Base-by-base conservation (phyloP, 2,113 vertebrate species). In the Vimba vimba region DNA sequence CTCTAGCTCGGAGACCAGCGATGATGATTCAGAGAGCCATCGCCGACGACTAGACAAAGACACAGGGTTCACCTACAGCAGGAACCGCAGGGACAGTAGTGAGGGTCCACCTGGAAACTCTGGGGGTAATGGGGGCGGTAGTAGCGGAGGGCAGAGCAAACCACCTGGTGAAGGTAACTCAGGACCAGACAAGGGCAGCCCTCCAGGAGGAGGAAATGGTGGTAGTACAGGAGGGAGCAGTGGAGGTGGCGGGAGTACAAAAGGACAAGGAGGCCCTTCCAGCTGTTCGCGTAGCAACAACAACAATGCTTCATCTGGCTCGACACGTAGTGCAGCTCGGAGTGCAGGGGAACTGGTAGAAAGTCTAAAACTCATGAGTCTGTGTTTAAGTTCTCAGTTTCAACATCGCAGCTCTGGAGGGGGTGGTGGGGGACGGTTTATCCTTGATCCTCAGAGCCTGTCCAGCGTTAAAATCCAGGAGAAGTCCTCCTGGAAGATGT, bases 1-100 rank as follows among this genome's bases (percentile, higher is more conserved):
- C 89, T 99, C 97, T 66, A 99, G 98, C 92, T 99, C 98, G 0
- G 98, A 99, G 94, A 99, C 98, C 0, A 99, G 98, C 0, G 98
- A 99, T 0, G 98, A 99, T 0, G 98, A 99, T 91, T 99, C 97
- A 0, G 98, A 99, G 90, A 98, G 97, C 21, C 95, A 97, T 88
- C 95, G 98, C 0, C 89, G 95, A 6, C 95, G 97, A 4, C 94
- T 98, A 0, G 97, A 99, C 79, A 98, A 98, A 83, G 98, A 99
- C 59, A 92, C 97, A 0, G 96, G 96, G 7, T 97, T 98, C 33
- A 91, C 96, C 8, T 97, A 98, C 87, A 94, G 96, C 47, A 97
- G 96, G 97, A 97, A 99, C 66, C 91, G 97, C 6, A 94, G 98
- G 87, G 98, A 99, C 89, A 97, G 98, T 87, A 97, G 97, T 0